These are phyloP conservation scores for Dysmachus trigonus DNA, from an alignment of 2,888 invertebrate species.

Conservation along the genomic window DNA sequence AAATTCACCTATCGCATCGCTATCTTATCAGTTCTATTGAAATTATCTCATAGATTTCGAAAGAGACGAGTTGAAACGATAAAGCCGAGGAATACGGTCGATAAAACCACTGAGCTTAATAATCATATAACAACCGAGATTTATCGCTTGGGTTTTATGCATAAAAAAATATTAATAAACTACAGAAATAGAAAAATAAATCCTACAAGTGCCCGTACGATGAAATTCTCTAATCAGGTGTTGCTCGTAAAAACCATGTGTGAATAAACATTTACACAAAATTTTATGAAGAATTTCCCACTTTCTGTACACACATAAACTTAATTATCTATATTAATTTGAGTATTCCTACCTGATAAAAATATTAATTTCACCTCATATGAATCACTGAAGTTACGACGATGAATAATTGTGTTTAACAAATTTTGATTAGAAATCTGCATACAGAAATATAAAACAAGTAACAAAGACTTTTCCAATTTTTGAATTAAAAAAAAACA, in stretches of 20 bases:
- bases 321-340: not conserved
- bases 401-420: not conserved
- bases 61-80: not conserved
- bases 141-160: not conserved
- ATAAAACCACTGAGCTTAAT: not conserved
- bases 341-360: not conserved
- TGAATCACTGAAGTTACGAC: not conserved
- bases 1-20: not conserved
- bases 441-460: not conserved
- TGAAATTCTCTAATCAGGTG: not conserved
- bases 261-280: not conserved
- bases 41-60: not conserved
- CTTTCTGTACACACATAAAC: not conserved
- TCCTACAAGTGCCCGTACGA: not conserved
- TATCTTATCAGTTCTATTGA: not conserved
- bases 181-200: not conserved
- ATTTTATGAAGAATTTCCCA: not conserved
- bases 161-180: not conserved
- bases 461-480: not conserved
- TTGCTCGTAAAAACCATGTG: not conserved
- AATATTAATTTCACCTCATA: not conserved
- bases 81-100: not conserved
- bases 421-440: not conserved
- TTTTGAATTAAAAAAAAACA: not conserved
- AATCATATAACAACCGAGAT: not conserved